Conservation (phyloP, 2,797 vertebrate species). For the Sparidentex hasta region DNA sequence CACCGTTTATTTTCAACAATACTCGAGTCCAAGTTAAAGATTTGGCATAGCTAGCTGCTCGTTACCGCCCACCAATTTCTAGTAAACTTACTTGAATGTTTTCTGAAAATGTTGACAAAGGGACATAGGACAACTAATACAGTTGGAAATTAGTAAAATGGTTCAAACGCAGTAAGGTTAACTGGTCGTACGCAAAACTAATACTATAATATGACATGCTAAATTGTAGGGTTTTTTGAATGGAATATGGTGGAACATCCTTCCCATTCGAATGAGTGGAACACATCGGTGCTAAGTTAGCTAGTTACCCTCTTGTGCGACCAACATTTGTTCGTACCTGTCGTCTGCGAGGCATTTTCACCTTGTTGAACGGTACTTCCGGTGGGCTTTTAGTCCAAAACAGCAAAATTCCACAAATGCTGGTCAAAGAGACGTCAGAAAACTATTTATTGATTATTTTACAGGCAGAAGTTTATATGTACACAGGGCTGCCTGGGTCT, state of each 20-base stretch:
- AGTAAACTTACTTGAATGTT: background rate
- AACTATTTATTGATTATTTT: slow-evolving; percentile 40
- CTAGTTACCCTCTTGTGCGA: slow-evolving; percentile 67
- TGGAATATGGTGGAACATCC: slow-evolving; percentile 35
- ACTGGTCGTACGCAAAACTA: rapidly evolving
- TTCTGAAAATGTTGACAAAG: background rate
- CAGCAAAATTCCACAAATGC: background rate
- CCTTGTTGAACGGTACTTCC: background rate
- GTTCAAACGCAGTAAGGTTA: background rate
- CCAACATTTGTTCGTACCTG: slow-evolving; percentile 77
- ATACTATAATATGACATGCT: background rate
- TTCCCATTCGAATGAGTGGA: slow-evolving; percentile 13
- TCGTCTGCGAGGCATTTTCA: slow-evolving; percentile 81
- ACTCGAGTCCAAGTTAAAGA: background rate
- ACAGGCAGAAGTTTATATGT: slow-evolving; percentile 59
- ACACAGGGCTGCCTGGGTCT: slow-evolving; percentile 57
- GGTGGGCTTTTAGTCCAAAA: background rate
- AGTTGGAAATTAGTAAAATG: rapidly evolving
- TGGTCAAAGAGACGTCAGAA: background rate
- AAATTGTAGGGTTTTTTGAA: slow-evolving; percentile 18
- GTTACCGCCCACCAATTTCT: slow-evolving; percentile 12
- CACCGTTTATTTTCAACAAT: background rate
- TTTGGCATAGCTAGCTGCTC: slow-evolving; percentile 11
- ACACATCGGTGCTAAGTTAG: slow-evolving; percentile 56
- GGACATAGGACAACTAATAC: too few relatives aligned